Evolutionary conservation across 2,797 vertebrate genomes (phyloP).

Genomic region (Sebastolobus alascanus): DNA sequence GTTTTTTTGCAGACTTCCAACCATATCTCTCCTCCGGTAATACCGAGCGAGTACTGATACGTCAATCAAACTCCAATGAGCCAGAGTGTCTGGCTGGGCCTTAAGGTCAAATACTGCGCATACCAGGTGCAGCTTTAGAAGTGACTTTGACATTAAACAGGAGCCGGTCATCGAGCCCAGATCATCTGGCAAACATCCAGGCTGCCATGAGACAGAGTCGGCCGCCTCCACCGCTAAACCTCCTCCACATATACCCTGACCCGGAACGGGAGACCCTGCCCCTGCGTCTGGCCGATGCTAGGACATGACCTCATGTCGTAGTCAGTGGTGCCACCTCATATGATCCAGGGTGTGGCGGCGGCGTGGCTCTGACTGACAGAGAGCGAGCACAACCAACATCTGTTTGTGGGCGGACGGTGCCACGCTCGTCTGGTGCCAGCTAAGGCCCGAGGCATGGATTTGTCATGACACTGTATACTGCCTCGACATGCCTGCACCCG

Average conservation of each 20-base stretch:
- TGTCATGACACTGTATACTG: conserved; percentile 47
- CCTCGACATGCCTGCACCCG: conserved; percentile 49
- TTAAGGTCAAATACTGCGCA: conserved; percentile 81
- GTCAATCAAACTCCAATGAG: conserved; percentile 78
- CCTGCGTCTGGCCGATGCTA: conserved; percentile 52
- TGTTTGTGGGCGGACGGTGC: conserved; percentile 62
- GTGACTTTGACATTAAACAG: conserved; percentile 83
- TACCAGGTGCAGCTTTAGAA: conserved; percentile 79
- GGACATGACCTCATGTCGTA: conserved; percentile 67
- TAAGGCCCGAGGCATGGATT: conserved; percentile 44
- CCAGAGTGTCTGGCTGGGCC: conserved; percentile 75
- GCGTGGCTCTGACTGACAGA: conserved; percentile 48
- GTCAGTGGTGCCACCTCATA: conserved; percentile 63
- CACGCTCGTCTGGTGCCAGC: conserved; percentile 63
- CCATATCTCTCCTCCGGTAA: conserved; percentile 38
- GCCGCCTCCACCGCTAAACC: conserved; percentile 54
- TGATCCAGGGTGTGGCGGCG: conserved; percentile 60
- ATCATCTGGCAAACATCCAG: conserved; percentile 76
- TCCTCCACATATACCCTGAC: conserved; percentile 56
- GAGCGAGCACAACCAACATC: conserved; percentile 65
- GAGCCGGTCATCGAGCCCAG: conserved; percentile 71
- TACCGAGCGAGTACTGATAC: conserved; percentile 49
- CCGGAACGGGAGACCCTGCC: conserved; percentile 37
- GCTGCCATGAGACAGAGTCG: conserved; percentile 57
- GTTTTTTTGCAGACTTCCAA: conserved; percentile 38